Base-by-base conservation (phyloP, 1,140 invertebrate genomes). In the Phenacoccus solenopsis region DNA sequence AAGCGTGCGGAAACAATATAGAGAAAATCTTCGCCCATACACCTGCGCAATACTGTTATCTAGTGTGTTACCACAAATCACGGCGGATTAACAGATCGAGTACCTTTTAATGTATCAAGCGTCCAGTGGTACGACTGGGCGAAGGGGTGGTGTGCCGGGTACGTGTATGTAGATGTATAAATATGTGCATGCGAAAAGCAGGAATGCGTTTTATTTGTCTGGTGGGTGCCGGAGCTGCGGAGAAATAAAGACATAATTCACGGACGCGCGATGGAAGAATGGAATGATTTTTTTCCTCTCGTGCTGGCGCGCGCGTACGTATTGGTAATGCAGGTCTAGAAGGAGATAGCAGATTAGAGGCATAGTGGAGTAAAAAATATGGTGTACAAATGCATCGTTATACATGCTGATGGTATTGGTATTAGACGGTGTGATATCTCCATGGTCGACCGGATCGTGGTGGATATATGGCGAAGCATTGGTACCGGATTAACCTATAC, bases 41-140 rank as follows among this genome's bases (percentile, higher is more conserved):
- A 49, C 38, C 38, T 49, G 38, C 38, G 38, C 38, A 49, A 49
- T 16, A 49, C 38, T 49, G 38, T 49, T 49, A 49, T 49, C 38
- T 49, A 49, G 38, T 49, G 38, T 49, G 38, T 49, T 49, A 49
- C 38, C 38, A 49, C 38, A 49, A 49, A 49, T 49, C 38, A 49
- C 38, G n/a, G n/a, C 38, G 38, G 38, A 49, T 49, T 49, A 49
- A 49, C 38, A 49, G 38, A 49, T 49, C 38, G 38, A 49, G 5
- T 49, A 49, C 5, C 16, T 49, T 49, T 49, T 49, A 49, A 49
- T 49, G 38, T n/a, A 49, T 49, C 20, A 49, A 49, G 16, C 16
- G 12, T 49, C 3, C 20, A n/a, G 4, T 49, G n/a, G n/a, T n/a
- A n/a, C n/a, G n/a, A n/a, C n/a, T n/a, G n/a, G n/a, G n/a, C n/a